Evolutionary conservation across 2,113 vertebrate species (phyloP), one percentile per base, ranked within the genome.

Genomic region (Brevimyrus niger): DNA sequence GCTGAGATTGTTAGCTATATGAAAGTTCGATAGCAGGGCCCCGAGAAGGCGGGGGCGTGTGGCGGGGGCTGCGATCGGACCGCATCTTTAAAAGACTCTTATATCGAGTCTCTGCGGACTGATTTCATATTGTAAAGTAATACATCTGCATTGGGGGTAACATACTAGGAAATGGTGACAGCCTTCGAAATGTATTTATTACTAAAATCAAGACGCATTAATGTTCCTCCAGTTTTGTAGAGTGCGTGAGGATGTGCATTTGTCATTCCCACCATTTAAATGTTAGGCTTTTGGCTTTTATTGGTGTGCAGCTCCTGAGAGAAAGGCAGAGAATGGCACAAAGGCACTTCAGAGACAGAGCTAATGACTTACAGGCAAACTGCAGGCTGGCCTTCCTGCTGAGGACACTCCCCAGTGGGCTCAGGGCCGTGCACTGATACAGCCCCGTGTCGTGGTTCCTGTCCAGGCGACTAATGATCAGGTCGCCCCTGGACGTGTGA

Each of bases 331-430:
- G 27, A 76, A 15, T 1, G 2, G 11, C 4, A 38, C 0, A 38
- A 2, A 38, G 27, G 4, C 31, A 2, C 73, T 38, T 19, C 65
- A 53, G 61, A 87, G 53, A 7, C 8, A 0, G 6, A 11, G 1
- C n/a, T n/a, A 31, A 61, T 69, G 88, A 96, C 97, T 97, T 94
- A 97, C 97, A 97, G 92, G 97, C 97, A 95, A 97, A 97, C 87
- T 96, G 96, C 21, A 97, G 93, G 88, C 93, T 95, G 73, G 96
- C 96, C 95, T 93, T 96, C 91, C 94, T 93, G 94, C 97, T 97
- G 89, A 97, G 93, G 90, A 97, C 90, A 69, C 95, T 96, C 86
- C 97, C 97, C 85, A 93, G 91, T 1, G 92, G 88, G 90, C 97
- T 97, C 91, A 92, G 95, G 21, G 96, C 96, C 6, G 92, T 94